Percentiles rank a stretch among this genome's conserved stretches.
Evolutionary conservation across 2,797 vertebrate species (phyloP).

Genomic region (Peromyscus melanophrys): DNA sequence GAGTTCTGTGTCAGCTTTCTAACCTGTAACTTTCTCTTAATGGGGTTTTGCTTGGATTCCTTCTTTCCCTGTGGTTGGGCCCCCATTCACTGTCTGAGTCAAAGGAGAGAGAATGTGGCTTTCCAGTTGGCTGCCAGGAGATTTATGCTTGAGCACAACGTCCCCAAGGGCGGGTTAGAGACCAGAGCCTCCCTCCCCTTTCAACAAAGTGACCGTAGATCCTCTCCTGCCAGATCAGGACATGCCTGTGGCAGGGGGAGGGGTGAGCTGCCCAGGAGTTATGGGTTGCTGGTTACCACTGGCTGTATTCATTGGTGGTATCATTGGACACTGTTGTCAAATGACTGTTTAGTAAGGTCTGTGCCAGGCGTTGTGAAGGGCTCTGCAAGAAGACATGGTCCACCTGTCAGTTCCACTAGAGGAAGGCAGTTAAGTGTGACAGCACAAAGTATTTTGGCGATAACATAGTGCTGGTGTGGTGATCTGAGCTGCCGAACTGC

Average conservation of each 20-base stretch:
- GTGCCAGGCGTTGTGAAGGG: constrained; percentile 70
- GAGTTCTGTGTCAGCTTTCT: neutral
- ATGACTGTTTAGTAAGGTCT: constrained; percentile 70
- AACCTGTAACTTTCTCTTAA: neutral
- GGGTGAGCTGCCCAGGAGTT: constrained; percentile 66
- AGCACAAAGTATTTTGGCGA: neutral
- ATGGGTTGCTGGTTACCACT: constrained; percentile 77
- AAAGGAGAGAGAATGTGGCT: constrained; percentile 72
- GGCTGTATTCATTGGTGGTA: constrained; percentile 77
- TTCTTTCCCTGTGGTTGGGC: neutral
- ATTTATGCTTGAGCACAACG: constrained; percentile 64
- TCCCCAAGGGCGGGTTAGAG: constrained; percentile 75
- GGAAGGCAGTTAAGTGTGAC: constrained; percentile 70
- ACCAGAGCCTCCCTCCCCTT: constrained; percentile 74
- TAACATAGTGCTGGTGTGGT: neutral
- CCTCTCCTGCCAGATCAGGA: constrained; percentile 77
- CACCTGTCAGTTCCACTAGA: constrained; percentile 67
- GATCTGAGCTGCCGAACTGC: neutral
- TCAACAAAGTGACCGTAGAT: constrained; percentile 74
- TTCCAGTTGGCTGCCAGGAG: constrained; percentile 72
- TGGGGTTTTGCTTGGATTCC: neutral
- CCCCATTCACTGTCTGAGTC: constrained; percentile 31
- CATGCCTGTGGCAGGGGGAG: constrained; percentile 66
- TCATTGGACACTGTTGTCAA: constrained; percentile 67
- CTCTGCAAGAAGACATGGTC: constrained; percentile 49